Conservation (phyloP, 2,797 vertebrate species). For the Etheostoma perlongum region DNA sequence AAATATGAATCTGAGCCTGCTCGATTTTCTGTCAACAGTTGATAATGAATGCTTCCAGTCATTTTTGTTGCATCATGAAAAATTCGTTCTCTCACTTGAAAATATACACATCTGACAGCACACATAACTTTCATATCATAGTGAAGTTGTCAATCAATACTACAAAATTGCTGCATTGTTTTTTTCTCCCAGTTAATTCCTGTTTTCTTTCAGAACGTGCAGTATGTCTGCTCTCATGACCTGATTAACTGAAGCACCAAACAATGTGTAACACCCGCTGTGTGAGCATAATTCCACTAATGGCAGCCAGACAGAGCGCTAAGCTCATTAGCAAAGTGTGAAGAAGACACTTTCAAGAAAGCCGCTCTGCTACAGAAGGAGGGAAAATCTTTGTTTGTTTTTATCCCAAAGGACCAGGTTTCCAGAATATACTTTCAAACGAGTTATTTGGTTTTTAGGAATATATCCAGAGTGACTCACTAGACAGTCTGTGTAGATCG, state of each 20-base stretch:
- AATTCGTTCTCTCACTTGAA: background rate
- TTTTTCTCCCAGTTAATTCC: background rate
- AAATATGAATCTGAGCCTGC: background rate
- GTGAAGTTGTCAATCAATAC: too few species aligned
- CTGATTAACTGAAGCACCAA: conserved; percentile 59
- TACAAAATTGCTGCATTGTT: background rate
- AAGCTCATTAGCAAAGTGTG: conserved; percentile 54
- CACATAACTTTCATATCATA: background rate
- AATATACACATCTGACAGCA: background rate
- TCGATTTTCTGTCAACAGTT: background rate
- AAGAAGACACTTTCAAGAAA: conserved; percentile 35
- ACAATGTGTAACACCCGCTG: conserved; percentile 59
- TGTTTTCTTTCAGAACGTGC: conserved; percentile 16
- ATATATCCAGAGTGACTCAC: background rate
- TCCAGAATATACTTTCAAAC: background rate
- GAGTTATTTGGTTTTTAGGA: background rate
- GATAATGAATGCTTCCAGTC: background rate
- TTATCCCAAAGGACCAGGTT: conserved; percentile 8
- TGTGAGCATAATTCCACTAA: conserved; percentile 52
- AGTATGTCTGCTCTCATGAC: conserved; percentile 8
- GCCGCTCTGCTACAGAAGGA: conserved; percentile 7
- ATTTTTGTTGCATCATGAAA: background rate
- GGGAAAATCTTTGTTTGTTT: background rate
- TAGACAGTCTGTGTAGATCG: background rate
- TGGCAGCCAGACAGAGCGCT: conserved; percentile 50